Base-by-base conservation (phyloP, 2,888 invertebrate genomes). In the Phalera bucephala region DNA sequence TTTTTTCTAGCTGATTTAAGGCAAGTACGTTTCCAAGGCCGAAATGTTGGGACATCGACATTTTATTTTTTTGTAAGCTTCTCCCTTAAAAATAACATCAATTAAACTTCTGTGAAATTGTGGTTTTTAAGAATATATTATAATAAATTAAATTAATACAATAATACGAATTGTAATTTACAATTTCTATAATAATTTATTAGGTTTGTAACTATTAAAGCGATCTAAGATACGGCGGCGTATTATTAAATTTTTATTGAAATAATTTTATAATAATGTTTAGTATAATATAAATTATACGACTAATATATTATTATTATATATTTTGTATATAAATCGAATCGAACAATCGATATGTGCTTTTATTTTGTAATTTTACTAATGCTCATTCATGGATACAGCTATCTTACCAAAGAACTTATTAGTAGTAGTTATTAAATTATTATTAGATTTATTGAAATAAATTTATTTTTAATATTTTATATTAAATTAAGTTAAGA, bases 361-460 rank as follows among this genome's bases (percentile, higher is more conserved):
- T 56, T 56, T 59, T 48, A 52, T 57, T 59, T 63, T 34, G 52
- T 66, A 59, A 64, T 67, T 59, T 40, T 60, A 68, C 63, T 80
- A 74, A 81, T 77, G 73, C 74, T 80, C 75, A 17, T 17, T 17
- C n/a, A 72, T 70, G 40, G 37, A 70, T 56, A 85, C 87, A 66
- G 87, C 87, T 88, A 84, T 75, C 64, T 72, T 80, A 85, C 87
- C 87, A 88, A 88, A 88, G 87, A 83, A 70, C n/a, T 60, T 47
- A 54, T 56, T 64, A 69, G 50, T 41, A 51, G 11, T 60, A 57
- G 32, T 46, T 23, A 12, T 17, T 59, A 43, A 44, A 36, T 40
- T 43, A 45, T 41, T 32, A 4, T 43, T 43, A 36, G 25, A 33
- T 23, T 34, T 30, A 35, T 34, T 29, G 36, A 33, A 50, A 33